A percentile compares a stretch with the other conserved stretches of the same genome.
These are phyloP conservation scores for Chelidonichthys spinosus DNA, from an alignment of 2,797 vertebrate species.

Conservation along the genomic window DNA sequence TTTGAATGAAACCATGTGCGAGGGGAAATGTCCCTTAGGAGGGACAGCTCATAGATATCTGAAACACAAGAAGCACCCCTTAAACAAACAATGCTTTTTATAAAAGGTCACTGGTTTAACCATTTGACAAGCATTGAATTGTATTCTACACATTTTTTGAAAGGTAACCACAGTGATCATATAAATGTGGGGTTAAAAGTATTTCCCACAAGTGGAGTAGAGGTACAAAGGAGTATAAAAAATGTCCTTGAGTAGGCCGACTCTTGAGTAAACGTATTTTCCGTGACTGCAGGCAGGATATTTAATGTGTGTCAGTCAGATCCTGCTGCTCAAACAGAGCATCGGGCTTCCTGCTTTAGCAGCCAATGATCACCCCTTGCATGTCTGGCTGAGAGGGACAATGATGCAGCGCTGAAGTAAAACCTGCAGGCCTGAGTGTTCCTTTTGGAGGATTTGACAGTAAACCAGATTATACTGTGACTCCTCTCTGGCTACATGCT, in stretches of 20 bases:
- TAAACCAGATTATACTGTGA: conserved; percentile 50
- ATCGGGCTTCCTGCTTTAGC: conserved; percentile 23
- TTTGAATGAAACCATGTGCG: not conserved
- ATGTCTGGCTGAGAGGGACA: conserved; percentile 47
- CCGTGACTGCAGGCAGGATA: not conserved
- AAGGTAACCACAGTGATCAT: not conserved
- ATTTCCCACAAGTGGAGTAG: no score
- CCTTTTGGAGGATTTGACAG: conserved; percentile 47
- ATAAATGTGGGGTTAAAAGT: not conserved
- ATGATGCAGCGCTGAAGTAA: conserved; percentile 39
- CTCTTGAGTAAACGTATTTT: not conserved
- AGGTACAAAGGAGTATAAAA: not conserved
- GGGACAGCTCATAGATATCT: no score
- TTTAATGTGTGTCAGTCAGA: conserved; percentile 19
- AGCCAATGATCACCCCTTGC: conserved; percentile 41
- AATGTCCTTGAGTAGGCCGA: not conserved
- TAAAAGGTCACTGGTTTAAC: not conserved
- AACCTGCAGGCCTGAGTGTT: conserved; percentile 29
- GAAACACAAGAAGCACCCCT: not conserved
- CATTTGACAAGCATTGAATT: not conserved
- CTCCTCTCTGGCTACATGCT: conserved; percentile 28
- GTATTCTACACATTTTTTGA: not conserved
- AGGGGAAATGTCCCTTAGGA: not conserved
- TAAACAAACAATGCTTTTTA: not conserved
- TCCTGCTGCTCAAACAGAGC: conserved; percentile 26